Percentiles rank a stretch among this genome's conserved stretches.
Conservation (phyloP, 2,888 invertebrate species). For the Adineta ricciae region DNA sequence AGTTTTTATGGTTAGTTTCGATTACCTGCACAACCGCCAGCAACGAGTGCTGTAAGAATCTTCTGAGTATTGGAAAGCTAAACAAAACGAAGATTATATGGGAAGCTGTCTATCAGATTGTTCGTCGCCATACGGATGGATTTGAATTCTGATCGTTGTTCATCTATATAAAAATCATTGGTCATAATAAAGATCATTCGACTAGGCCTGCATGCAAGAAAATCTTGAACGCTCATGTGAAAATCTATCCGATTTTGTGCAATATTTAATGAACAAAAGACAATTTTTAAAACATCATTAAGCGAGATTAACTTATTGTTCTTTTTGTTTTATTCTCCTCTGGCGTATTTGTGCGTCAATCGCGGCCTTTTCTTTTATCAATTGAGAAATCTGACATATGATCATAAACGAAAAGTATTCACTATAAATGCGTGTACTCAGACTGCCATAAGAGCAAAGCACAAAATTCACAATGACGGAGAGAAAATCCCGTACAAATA, state of each 20-base stretch:
- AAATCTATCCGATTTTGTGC: no score
- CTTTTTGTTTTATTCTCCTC: no score
- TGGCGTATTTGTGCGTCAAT: background rate
- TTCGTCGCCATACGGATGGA: background rate
- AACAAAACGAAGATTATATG: background rate
- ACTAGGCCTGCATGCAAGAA: no score
- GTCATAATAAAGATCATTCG: background rate
- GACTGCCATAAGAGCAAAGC: background rate
- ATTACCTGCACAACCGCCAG: conserved; percentile 25
- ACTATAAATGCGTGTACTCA: background rate
- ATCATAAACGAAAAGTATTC: background rate
- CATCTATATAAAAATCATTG: background rate
- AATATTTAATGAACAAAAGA: no score
- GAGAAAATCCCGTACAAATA: background rate
- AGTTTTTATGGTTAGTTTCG: background rate
- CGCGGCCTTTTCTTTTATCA: background rate
- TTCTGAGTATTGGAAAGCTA: conserved; percentile 26
- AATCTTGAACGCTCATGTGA: no score
- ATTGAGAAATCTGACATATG: background rate
- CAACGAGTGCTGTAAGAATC: conserved; percentile 24
- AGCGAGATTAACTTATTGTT: no score
- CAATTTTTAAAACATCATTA: no score
- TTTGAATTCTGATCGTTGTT: background rate
- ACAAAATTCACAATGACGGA: background rate
- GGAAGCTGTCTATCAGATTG: background rate